A percentile compares a stretch with the other conserved stretches of the same genome.
phyloP scores from a whole-genome alignment of 2,797 vertebrate species.

The Carduelis carduelis region DNA sequence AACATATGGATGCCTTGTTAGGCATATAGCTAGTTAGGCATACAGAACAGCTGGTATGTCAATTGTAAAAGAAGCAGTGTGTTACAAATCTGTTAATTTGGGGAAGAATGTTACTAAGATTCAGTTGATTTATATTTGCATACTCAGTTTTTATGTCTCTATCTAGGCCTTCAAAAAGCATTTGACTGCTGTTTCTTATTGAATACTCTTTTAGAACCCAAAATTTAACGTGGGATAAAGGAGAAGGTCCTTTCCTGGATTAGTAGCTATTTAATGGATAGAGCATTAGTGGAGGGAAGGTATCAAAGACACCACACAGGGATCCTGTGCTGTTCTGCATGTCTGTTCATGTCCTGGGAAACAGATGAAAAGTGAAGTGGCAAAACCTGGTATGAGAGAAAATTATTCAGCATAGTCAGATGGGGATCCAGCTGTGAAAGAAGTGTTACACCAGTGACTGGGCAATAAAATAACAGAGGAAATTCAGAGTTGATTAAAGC shows the following conservation, averaged over 20 bases:
- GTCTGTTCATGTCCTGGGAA: not conserved
- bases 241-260: not conserved
- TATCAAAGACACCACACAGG: not conserved
- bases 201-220: not conserved
- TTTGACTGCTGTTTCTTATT: not conserved
- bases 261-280: not conserved
- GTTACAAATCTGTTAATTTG: not conserved
- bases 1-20: not conserved
- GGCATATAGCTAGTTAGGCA: not conserved
- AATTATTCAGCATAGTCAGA: not conserved
- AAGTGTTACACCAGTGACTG: not conserved
- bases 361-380: not conserved
- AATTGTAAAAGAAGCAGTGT: not conserved
- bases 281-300: not conserved
- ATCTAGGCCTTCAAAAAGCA: not conserved
- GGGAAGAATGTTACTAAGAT: not conserved
- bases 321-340: not conserved
- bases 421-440: not conserved
- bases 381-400: not conserved
- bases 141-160: not conserved
- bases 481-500: not conserved
- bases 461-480: not conserved
- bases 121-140: not conserved
- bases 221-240: not conserved
- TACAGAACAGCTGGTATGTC: not conserved